Conservation (phyloP, 2,797 vertebrate genomes). For the Scleropages formosus region DNA sequence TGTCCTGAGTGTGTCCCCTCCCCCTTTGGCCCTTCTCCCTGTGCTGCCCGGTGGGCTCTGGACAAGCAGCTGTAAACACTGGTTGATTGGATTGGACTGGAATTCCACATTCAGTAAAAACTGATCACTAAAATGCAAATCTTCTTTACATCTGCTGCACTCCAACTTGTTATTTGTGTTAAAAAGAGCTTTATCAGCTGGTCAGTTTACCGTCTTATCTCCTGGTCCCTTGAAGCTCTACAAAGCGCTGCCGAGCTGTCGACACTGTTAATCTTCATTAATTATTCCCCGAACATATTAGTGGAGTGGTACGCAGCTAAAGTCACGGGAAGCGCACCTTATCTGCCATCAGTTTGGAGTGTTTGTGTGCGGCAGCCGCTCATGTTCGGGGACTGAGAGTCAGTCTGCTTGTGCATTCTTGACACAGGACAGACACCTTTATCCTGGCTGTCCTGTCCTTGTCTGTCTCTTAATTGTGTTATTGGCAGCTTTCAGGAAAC, state of each 20-base stretch:
- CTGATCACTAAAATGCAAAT: not conserved
- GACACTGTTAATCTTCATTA: conserved; percentile 56
- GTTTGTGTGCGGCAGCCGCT: conserved; percentile 32
- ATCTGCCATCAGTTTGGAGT: conserved; percentile 28
- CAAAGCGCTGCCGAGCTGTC: conserved; percentile 42
- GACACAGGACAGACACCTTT: conserved; percentile 60
- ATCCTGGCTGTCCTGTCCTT: conserved; percentile 56
- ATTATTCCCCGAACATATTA: conserved; percentile 42
- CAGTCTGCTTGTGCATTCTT: conserved; percentile 49
- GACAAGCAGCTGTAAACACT: too few species aligned
- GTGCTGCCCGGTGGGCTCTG: too few species aligned
- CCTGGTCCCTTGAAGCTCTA: conserved; percentile 39
- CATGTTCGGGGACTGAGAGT: conserved; percentile 17
- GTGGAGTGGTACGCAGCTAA: conserved; percentile 30
- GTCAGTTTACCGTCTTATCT: conserved; percentile 47
- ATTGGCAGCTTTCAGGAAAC: conserved; percentile 62
- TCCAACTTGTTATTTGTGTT: not conserved
- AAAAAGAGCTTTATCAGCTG: not conserved
- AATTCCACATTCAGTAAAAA: not conserved
- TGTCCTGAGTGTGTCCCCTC: too few species aligned
- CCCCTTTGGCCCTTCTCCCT: too few species aligned
- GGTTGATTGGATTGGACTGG: too few species aligned
- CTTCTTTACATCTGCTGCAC: not conserved
- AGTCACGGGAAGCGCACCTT: conserved; percentile 25
- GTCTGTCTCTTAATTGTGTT: conserved; percentile 50